Evolutionary conservation across 2,113 vertebrate genomes (phyloP), one percentile per base, ranked within the genome.

Genomic region (Aptenodytes forsteri): DNA sequence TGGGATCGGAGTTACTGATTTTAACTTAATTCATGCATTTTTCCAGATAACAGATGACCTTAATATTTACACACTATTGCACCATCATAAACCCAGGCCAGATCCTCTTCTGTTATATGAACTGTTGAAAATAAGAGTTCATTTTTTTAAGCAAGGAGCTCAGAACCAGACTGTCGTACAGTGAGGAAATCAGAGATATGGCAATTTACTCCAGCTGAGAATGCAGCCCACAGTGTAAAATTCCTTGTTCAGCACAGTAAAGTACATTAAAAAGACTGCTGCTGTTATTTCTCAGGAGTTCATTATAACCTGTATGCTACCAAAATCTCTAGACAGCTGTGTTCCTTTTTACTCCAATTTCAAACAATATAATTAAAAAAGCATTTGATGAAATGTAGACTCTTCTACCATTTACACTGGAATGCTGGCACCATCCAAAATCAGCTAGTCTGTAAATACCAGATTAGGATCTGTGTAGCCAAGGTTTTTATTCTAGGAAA

Each of bases 331-430:
- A 97, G 97, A 83, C 94, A 98, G 96, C 97, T 97, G 93, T 89
- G 93, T 87, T 97, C 93, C 82, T 95, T 98, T 98, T 95, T 95
- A 97, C 97, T 98, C 96, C 97, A 88, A 83, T 98, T 98, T 98
- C 93, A 95, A 97, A 97, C 93, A 96, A 97, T 91, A 96, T 93
- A 96, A 98, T 97, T 98, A 93, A 97, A 97, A 98, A 97, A 96
- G 97, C 93, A 98, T 97, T 98, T 97, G 71, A 94, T 97, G 98
- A 98, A 98, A 98, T 95, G 86, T 90, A 98, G 97, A 96, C 58
- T 72, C 83, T 94, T 97, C 91, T 94, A 77, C 93, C 94, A 96
- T 95, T 98, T 97, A 92, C 72, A 49, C 88, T 97, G 96, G 98
- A 98, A 97, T 94, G 97, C 95, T 97, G 97, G 95, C 95, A 96